Evolutionary conservation across 2,113 vertebrate genomes (phyloP).

Genomic region (Pimephales promelas): DNA sequence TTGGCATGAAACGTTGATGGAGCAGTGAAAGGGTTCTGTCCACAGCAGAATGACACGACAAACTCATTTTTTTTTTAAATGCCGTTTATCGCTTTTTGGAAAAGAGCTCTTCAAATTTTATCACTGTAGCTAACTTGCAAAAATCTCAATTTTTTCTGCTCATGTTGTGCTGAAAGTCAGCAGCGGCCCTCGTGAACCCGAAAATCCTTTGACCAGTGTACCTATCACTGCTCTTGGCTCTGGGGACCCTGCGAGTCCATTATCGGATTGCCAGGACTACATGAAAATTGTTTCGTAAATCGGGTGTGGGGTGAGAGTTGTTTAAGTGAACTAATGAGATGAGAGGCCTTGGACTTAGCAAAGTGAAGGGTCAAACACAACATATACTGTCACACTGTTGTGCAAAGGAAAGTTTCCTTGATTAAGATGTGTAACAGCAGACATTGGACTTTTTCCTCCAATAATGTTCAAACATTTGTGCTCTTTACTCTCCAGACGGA

Average conservation of each 20-base stretch:
- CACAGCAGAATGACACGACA: too few species aligned
- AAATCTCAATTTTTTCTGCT: neutral
- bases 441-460: neutral
- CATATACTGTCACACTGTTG: neutral
- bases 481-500: neutral
- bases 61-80: too few species aligned
- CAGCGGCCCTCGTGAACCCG: neutral
- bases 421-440: conserved; percentile 4
- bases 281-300: neutral
- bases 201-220: neutral
- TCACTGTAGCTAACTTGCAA: neutral
- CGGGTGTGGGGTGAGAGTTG: neutral
- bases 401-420: neutral
- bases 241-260: neutral
- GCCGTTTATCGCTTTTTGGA: too few species aligned
- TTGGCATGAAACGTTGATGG: too few species aligned
- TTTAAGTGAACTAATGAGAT: neutral
- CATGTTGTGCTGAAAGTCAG: neutral
- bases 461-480: conserved; percentile 5
- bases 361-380: neutral
- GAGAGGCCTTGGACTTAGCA: neutral
- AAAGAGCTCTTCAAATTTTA: too few species aligned
- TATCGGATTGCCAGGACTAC: neutral
- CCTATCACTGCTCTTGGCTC: neutral
- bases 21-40: too few species aligned